Evolutionary conservation across 2,113 vertebrate genomes (phyloP), one percentile per base, ranked within the genome.

Genomic region (Corythaeola cristata): DNA sequence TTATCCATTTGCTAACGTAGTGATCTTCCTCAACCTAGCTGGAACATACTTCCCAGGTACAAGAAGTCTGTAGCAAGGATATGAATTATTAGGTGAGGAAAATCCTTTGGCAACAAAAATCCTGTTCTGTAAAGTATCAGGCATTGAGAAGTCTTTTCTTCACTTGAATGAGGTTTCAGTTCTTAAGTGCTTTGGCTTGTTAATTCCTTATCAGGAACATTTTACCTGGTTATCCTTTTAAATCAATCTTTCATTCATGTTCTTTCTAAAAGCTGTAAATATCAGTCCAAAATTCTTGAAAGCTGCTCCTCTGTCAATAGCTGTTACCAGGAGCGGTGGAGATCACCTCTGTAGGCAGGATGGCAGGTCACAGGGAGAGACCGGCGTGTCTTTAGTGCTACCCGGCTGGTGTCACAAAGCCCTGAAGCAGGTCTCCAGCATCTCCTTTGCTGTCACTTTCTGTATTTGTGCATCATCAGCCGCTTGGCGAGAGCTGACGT

Each of bases 361-460:
- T 14, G 71, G 37, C 66, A 84, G 30, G 26, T 74, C 76, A 80
- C 50, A 20, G 44, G 68, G 35, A 58, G 23, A 73, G 72, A 19
- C 45, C 45, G 59, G 21, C n/a, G 4, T 37, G 47, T 75, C 81
- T 72, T 80, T 67, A 69, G 52, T 90, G 76, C 73, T 76, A 28
- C 90, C 66, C 93, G 86, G 39, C 64, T 19, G 32, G 37, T 63
- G 45, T n/a, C 67, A 45, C 28, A 50, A 68, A 90, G 74, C 86
- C 93, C 90, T 45, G 80, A 96, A 96, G 92, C 59, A 58, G 47
- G 74, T 91, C 92, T 96, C 52, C 80, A 73, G 84, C 91, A 77
- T 73, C 89, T 91, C 60, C 84, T 92, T 86, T 53, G 71, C 62
- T 93, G 62, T 95, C 90, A 39, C 35, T 64, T 85, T 93, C 78